phyloP scores from a whole-genome alignment of 2,888 invertebrate species.

The Tolmerus cingulatus region DNA sequence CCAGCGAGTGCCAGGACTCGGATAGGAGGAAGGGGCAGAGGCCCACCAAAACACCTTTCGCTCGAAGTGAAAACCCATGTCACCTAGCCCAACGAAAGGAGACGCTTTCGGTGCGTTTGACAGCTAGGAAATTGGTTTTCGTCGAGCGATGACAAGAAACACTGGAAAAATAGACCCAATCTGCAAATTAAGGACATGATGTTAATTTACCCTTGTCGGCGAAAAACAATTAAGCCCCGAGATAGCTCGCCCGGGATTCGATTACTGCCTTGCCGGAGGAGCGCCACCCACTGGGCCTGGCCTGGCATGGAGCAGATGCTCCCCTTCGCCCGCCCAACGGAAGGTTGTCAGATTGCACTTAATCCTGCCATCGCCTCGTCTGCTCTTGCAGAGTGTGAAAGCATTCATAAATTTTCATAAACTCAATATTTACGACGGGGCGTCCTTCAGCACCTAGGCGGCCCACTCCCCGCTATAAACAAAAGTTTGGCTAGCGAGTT shows the following conservation, averaged over 20 bases:
- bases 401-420: slow-evolving; percentile 40
- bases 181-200: slow-evolving; percentile 33
- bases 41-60: neutral
- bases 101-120: slow-evolving; percentile 18
- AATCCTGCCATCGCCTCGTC: neutral
- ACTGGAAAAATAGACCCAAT: slow-evolving; percentile 27
- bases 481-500: neutral
- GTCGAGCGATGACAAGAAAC: slow-evolving; percentile 24
- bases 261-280: neutral
- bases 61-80: slow-evolving; percentile 38
- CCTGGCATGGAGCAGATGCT: neutral
- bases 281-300: neutral
- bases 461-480: neutral
- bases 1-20: neutral
- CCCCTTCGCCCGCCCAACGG: neutral
- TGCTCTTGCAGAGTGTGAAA: neutral
- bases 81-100: slow-evolving; percentile 9
- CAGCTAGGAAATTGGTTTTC: slow-evolving; percentile 44
- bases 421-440: slow-evolving; percentile 36
- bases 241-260: slow-evolving; percentile 3
- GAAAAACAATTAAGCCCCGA: slow-evolving; percentile 32
- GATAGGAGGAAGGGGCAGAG: neutral
- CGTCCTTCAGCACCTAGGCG: neutral
- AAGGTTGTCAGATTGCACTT: slow-evolving; percentile 4
- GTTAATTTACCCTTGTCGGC: slow-evolving; percentile 33